phyloP scores from a whole-genome alignment of 2,113 vertebrate species.

The Neoarius graeffei region DNA sequence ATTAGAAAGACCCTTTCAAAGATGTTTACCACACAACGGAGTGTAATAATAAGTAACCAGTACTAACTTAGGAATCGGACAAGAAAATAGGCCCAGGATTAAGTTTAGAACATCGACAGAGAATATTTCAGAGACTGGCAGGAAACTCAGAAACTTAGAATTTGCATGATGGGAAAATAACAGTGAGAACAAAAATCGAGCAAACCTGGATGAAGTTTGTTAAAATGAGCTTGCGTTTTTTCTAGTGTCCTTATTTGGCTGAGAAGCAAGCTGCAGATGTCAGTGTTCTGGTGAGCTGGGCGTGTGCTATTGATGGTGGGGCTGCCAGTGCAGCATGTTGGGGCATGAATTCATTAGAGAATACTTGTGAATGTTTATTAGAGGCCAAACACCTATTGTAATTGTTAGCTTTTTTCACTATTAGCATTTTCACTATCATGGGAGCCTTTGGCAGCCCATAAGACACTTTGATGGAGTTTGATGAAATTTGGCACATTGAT shows the following conservation, averaged over 20 bases:
- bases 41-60: neutral
- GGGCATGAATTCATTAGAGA: neutral
- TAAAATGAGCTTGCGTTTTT: neutral
- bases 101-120: neutral
- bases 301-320: neutral
- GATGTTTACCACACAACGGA: neutral
- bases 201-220: neutral
- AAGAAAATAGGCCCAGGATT: neutral
- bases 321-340: neutral
- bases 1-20: neutral
- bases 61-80: neutral
- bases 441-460: no score
- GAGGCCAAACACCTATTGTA: no score
- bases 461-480: no score
- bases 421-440: no score
- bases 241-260: neutral
- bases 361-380: neutral
- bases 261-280: neutral
- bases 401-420: no score
- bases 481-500: no score
- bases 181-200: neutral
- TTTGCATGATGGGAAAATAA: neutral
- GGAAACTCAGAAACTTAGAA: neutral
- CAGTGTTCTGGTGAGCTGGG: neutral
- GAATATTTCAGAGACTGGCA: neutral